Base-by-base conservation (phyloP, 2,888 invertebrate species). In the Zonitis immaculata region DNA sequence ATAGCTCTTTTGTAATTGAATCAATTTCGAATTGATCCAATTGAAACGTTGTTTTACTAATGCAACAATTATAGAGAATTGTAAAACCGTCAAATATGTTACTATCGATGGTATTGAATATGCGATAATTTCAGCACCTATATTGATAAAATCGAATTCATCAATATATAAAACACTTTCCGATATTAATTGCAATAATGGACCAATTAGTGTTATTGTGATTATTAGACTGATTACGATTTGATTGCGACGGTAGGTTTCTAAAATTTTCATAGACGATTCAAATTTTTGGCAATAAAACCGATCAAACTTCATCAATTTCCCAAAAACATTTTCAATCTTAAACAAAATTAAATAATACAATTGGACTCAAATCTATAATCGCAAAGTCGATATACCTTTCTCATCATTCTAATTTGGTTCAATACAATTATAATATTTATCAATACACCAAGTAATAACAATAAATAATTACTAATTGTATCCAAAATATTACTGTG, bases 21-120 rank as follows among this genome's bases (percentile, higher is more conserved):
- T 16, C 16, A 49, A 49, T 18, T 44, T 18, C 32, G 20, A 42
- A 39, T 51, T 51, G 8, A 51, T 14, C 39, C 39, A 35, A 8
- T 45, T 18, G 11, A 51, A 51, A 5, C 45, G 22, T 45, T 45
- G 35, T 45, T 45, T 45, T 18, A 35, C 9, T 16, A 45, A n/a
- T 12, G 3, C 39, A 6, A 22, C 16, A 8, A 45, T n/a, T 6
- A 28, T 7, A 3, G 11, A 0, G 14, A 51, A 51, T 44, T 51
- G 50, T 8, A 2, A 6, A 18, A 35, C 35, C 0, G 18, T 16
- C 9, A 35, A 5, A 35, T 18, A 35, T 1, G 14, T 35, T 2
- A 35, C 8, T 8, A 35, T 7, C 8, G 35, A 18, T 9, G 35
- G 35, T 18, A 35, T 5, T 35, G 35, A 4, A 18, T 35, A 35